These are phyloP conservation scores for Drosophila mimica DNA, from an alignment of 2,888 invertebrate species.

Conservation along the genomic window DNA sequence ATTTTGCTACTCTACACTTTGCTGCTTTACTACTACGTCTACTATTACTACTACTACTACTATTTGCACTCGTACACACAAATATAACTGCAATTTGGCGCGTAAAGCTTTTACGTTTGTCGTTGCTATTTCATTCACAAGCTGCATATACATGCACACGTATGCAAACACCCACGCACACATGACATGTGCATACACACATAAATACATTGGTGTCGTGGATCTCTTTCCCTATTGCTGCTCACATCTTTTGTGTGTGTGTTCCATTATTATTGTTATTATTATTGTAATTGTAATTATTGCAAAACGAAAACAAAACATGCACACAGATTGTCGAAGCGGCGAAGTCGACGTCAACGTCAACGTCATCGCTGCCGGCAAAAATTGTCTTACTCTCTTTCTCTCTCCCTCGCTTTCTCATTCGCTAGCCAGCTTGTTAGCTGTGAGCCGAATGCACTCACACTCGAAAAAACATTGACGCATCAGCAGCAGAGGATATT, in stretches of 20 bases:
- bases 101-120: conserved; percentile 40
- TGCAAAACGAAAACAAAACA: conserved; percentile 29
- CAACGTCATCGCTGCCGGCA: neutral
- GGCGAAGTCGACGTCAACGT: neutral
- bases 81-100: conserved; percentile 45
- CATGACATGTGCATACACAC: conserved; percentile 5
- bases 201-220: neutral
- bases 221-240: conserved; percentile 7
- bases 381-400: neutral
- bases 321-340: conserved; percentile 16
- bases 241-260: neutral
- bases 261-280: conserved; percentile 17
- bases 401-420: neutral
- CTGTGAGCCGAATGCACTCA: conserved; percentile 50
- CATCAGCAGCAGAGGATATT: conserved; percentile 5
- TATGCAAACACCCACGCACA: conserved; percentile 4
- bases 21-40: neutral
- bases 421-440: neutral
- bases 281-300: conserved; percentile 11
- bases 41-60: neutral
- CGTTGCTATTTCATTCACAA: conserved; percentile 52
- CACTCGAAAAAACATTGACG: conserved; percentile 18
- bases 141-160: conserved; percentile 16
- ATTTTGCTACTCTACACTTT: neutral
- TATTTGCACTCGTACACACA: conserved; percentile 16